Percentiles rank a stretch among this genome's conserved stretches.
phyloP scores from a whole-genome alignment of 2,888 invertebrate species.

The Physocephala rufipes region DNA sequence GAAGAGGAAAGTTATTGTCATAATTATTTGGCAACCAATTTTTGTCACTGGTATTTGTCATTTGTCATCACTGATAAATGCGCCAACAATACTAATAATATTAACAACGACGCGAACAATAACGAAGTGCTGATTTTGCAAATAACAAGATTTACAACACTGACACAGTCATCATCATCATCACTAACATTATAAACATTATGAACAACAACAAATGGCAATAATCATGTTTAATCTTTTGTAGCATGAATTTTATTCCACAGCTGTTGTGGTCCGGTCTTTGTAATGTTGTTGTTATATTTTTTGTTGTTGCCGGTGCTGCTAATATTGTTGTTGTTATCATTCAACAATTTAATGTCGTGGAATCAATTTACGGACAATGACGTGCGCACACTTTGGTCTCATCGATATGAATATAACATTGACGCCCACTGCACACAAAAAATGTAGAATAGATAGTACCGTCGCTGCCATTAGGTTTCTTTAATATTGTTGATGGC shows the following conservation, averaged over 20 bases:
- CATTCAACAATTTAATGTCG: constrained; percentile 40
- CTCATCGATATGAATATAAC: background rate
- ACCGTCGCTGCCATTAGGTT: background rate
- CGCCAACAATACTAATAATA: too few species aligned
- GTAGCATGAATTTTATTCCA: too few species aligned
- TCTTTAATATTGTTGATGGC: background rate
- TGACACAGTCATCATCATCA: background rate
- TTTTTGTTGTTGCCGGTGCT: background rate
- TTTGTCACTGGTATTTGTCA: too few species aligned
- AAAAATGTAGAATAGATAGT: background rate
- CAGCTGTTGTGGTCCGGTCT: background rate
- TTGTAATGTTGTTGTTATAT: background rate
- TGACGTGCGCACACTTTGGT: constrained; percentile 41
- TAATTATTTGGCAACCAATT: too few species aligned
- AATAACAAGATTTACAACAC: background rate
- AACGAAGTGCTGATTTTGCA: background rate
- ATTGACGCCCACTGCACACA: constrained; percentile 27
- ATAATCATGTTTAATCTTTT: background rate
- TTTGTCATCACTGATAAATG: too few species aligned
- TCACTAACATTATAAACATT: background rate
- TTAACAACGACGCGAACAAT: too few species aligned
- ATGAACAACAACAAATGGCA: constrained; percentile 1
- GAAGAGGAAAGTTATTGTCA: too few species aligned
- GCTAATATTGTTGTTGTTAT: background rate
- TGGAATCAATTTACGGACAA: constrained; percentile 52